phyloP scores from a whole-genome alignment of 2,888 invertebrate species.

The Oscheius myriophilus region DNA sequence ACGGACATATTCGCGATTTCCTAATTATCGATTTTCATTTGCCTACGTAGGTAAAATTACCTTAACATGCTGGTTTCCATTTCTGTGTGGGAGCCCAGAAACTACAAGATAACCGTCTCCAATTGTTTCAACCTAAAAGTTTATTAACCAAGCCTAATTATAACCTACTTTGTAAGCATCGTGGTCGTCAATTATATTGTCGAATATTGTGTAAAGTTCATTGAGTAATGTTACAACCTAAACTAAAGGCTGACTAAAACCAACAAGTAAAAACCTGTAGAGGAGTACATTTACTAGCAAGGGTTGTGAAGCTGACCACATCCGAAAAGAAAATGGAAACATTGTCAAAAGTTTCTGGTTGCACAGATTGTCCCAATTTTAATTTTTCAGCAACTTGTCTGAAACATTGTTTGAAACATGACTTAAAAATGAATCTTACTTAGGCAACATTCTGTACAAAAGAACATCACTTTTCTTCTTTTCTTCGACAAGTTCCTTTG shows the following conservation, averaged over 20 bases:
- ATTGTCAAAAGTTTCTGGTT: constrained; percentile 61
- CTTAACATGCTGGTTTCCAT: constrained; percentile 45
- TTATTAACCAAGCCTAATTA: not conserved
- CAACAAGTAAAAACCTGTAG: constrained; percentile 45
- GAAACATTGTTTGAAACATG: constrained; percentile 20
- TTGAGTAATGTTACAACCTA: constrained; percentile 67
- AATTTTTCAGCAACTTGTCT: constrained; percentile 67
- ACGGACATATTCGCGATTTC: constrained; percentile 40
- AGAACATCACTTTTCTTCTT: constrained; percentile 63
- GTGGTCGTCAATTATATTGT: constrained; percentile 65
- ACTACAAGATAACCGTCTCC: constrained; percentile 53
- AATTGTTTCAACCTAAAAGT: constrained; percentile 50
- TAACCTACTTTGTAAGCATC: constrained; percentile 67
- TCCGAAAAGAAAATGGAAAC: constrained; percentile 67
- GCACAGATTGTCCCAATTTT: constrained; percentile 63
- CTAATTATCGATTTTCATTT: not conserved
- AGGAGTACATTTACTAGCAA: constrained; percentile 62
- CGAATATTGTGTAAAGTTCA: constrained; percentile 66
- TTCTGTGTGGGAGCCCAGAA: constrained; percentile 49
- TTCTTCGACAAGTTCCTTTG: constrained; percentile 63
- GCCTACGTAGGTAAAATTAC: not conserved
- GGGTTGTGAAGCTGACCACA: constrained; percentile 61
- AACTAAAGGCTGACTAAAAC: constrained; percentile 18
- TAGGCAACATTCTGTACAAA: constrained; percentile 63
- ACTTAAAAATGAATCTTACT: constrained; percentile 36